Conservation (phyloP, 1,140 invertebrate species). For the Protaetia brevitarsis region DNA sequence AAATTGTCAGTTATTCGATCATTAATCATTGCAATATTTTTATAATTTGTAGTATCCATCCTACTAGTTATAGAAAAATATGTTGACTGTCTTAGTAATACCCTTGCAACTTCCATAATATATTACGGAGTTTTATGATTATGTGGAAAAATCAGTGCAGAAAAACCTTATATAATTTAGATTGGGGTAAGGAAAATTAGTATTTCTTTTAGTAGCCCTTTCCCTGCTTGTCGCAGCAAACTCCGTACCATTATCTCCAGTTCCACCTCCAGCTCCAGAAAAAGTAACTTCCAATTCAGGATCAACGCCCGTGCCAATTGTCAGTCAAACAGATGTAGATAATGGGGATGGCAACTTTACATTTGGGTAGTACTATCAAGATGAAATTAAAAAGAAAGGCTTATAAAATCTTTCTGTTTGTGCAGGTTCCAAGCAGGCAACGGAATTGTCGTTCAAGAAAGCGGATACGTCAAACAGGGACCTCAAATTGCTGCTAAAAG, state of each 20-base stretch:
- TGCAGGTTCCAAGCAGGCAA: slow-evolving; percentile 53
- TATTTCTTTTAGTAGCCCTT: not conserved
- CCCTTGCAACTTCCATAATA: too few species aligned
- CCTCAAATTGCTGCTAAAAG: not conserved
- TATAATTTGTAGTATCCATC: not conserved
- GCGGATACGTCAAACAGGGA: slow-evolving; percentile 29
- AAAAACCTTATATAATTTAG: not conserved
- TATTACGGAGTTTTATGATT: too few species aligned
- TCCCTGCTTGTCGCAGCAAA: not conserved
- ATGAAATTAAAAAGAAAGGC: not conserved
- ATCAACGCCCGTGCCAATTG: slow-evolving; percentile 51
- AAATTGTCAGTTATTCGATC: slow-evolving; percentile 12
- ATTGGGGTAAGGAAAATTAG: too few species aligned
- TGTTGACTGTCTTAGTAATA: not conserved
- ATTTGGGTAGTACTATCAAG: not conserved
- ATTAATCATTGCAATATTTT: not conserved
- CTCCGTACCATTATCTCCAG: not conserved
- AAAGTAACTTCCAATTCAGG: not conserved
- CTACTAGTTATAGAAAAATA: not conserved
- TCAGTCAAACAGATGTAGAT: slow-evolving; percentile 52
- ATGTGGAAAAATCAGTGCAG: not conserved
- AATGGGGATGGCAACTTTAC: slow-evolving; percentile 54
- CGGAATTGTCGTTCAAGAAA: slow-evolving; percentile 48
- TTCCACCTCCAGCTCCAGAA: not conserved
- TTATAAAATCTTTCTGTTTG: slow-evolving; percentile 21